These are phyloP conservation scores for Beris chalybata DNA, from an alignment of 2,888 invertebrate genomes.

Conservation along the genomic window DNA sequence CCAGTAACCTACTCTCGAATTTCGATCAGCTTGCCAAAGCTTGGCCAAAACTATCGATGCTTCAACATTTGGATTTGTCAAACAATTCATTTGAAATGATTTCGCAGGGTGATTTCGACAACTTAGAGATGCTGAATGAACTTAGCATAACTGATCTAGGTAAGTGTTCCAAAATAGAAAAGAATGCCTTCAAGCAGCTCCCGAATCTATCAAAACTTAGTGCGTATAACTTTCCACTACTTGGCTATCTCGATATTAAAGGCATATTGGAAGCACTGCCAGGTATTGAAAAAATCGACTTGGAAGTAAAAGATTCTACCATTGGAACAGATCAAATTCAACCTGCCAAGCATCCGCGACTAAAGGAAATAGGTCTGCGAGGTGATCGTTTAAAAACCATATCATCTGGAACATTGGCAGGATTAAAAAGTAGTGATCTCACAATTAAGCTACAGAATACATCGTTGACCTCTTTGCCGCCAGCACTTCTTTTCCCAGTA, in stretches of 20 bases:
- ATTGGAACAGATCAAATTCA: constrained; percentile 82
- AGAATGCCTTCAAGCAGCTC: constrained; percentile 74
- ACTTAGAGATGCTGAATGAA: constrained; percentile 66
- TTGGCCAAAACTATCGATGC: constrained; percentile 70
- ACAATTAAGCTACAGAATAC: constrained; percentile 79
- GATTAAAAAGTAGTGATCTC: constrained; percentile 72
- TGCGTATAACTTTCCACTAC: constrained; percentile 74
- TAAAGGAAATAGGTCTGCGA: constrained; percentile 72
- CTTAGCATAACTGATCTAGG: constrained; percentile 69
- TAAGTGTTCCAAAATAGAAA: constrained; percentile 77
- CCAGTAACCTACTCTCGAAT: constrained; percentile 68
- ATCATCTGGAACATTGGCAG: constrained; percentile 81
- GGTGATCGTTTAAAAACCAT: constrained; percentile 75
- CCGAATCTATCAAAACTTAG: constrained; percentile 70
- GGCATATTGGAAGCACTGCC: constrained; percentile 77
- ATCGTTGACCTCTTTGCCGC: constrained; percentile 74
- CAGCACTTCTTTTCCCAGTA: constrained; percentile 82
- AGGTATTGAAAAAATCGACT: constrained; percentile 73
- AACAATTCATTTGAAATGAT: constrained; percentile 79
- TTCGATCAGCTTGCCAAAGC: constrained; percentile 66
- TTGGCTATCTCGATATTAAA: constrained; percentile 84
- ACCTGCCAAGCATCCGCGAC: constrained; percentile 74
- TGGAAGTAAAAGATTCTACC: constrained; percentile 83
- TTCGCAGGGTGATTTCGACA: constrained; percentile 75
- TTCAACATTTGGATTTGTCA: constrained; percentile 77